phyloP scores from a whole-genome alignment of 64 coral and sea anemone species.

The Stichodactyla helianthus region DNA sequence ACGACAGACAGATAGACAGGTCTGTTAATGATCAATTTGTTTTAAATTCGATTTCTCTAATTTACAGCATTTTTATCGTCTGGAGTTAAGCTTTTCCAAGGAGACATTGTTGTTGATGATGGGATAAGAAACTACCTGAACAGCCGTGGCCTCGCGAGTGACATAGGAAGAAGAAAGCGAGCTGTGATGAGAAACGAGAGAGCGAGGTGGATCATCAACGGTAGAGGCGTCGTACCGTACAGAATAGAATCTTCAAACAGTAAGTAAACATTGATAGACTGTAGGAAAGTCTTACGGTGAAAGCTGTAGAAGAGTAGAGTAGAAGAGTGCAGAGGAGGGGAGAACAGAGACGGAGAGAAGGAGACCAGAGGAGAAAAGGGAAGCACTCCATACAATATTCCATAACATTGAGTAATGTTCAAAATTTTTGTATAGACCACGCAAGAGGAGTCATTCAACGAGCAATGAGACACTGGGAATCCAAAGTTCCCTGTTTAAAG shows the following conservation, averaged over 20 bases:
- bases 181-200: slow-evolving; percentile 19
- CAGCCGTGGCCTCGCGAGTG: neutral
- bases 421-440: slow-evolving; percentile 18
- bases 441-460: slow-evolving; percentile 54
- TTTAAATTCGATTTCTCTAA: neutral
- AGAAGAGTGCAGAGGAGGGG: neutral
- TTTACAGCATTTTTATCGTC: neutral
- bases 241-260: slow-evolving; percentile 9
- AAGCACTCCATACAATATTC: neutral
- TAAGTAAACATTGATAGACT: neutral
- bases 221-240: slow-evolving; percentile 5
- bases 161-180: neutral
- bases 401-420: neutral
- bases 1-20: neutral
- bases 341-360: no score
- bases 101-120: slow-evolving; percentile 7
- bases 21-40: neutral
- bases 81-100: slow-evolving; percentile 12
- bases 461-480: slow-evolving; percentile 68
- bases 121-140: neutral
- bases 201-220: neutral
- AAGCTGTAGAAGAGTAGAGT: neutral
- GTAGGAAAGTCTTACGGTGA: neutral
- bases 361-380: no score
- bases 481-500: slow-evolving; percentile 59